Evolutionary conservation across 2,113 vertebrate species (phyloP).

Genomic region (Sigmodon hispidus): DNA sequence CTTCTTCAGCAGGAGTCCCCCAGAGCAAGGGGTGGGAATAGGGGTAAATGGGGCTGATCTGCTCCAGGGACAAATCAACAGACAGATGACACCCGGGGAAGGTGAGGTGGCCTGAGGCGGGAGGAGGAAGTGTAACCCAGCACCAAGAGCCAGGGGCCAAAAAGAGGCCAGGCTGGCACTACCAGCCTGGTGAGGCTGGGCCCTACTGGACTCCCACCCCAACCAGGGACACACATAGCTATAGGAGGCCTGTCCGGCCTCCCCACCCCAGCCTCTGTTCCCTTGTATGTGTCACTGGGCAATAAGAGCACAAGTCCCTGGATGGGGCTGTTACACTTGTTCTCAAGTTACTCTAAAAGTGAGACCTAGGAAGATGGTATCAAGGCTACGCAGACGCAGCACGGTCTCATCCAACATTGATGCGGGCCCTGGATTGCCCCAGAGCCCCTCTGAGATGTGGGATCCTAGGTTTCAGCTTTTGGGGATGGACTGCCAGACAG

Average conservation of each 20-base stretch:
- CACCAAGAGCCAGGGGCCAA: conserved; percentile 7
- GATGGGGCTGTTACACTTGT: background rate
- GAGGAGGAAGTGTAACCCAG: conserved; percentile 59
- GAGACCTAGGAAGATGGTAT: conserved; percentile 78
- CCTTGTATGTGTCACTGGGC: background rate
- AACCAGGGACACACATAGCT: background rate
- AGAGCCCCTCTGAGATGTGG: conserved; percentile 17
- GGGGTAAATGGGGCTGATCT: conserved; percentile 28
- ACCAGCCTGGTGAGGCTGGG: background rate
- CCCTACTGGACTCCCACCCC: background rate
- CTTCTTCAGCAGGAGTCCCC: background rate
- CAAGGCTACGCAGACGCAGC: background rate
- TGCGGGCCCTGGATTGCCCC: conserved; percentile 52
- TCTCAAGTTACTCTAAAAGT: conserved; percentile 80
- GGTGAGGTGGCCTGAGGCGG: conserved; percentile 26
- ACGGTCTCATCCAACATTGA: conserved; percentile 78
- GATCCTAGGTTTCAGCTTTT: background rate
- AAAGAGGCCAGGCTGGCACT: background rate
- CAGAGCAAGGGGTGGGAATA: background rate
- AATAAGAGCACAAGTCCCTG: background rate
- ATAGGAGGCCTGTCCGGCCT: background rate
- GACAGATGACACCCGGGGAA: conserved; percentile 75
- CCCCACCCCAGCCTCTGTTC: background rate
- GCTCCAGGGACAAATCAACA: conserved; percentile 44
- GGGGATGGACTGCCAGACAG: background rate